Base-by-base conservation (phyloP, 2,888 invertebrate species). In the Nymphalis c-album region DNA sequence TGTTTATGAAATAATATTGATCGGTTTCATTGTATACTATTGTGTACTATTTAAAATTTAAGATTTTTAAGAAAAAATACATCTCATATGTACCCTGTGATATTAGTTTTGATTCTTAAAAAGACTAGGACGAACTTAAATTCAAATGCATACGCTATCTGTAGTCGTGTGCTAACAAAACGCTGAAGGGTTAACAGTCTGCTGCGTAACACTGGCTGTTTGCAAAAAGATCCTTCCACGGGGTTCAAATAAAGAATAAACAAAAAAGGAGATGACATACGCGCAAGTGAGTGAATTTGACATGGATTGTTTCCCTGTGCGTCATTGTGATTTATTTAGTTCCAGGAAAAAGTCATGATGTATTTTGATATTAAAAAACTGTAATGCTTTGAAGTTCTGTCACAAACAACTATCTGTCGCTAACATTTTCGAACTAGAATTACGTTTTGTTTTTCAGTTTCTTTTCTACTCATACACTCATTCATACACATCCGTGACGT, bases 101-200 rank as follows among this genome's bases (percentile, higher is more conserved):
- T 18, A 50, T 55, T 31, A 31, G 2, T n/a, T 22, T 17, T 16
- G 26, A 31, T 31, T n/a, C 22, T 13, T 13, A 40, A 40, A 40
- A 40, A 40, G 78, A n/a, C 75, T 78, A 77, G 75, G 82, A 80
- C 79, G 73, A 75, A 73, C 82, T 81, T 83, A 83, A 84, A 84
- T 85, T 83, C 79, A 78, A 82, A 78, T 79, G 80, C 73, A 76
- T 78, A 79, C 75, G 75, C 76, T 77, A 78, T 79, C 79, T 75
- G 77, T 79, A 78, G 78, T 74, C 63, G 81, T 85, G 83, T 85
- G 82, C 83, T 77, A 84, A 85, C 85, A 87, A 31, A 86, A 88
- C 85, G 82, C 74, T 78, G 82, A 85, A 88, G 90, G 87, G 89
- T 89, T 88, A 88, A 86, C 90, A 89, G 88, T 88, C 89, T 87